phyloP scores from a whole-genome alignment of 2,888 invertebrate species.

The Andrena hattorfiana region DNA sequence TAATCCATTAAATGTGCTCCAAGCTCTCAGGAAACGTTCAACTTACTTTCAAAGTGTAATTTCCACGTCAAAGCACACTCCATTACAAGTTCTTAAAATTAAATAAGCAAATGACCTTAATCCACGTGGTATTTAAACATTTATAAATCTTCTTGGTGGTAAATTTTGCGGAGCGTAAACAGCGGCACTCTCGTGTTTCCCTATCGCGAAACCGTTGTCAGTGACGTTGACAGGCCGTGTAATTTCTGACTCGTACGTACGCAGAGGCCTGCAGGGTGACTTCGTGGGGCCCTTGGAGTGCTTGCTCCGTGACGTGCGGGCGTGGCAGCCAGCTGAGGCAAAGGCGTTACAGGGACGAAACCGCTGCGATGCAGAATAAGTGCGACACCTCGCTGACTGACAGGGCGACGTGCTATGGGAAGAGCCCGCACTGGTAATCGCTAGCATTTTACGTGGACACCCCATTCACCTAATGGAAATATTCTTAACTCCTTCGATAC shows the following conservation, averaged over 20 bases:
- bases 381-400: constrained; percentile 83
- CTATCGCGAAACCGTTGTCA: not conserved
- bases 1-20: no score
- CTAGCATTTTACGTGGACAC: not conserved
- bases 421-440: constrained; percentile 77
- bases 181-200: not conserved
- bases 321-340: constrained; percentile 93
- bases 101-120: no score
- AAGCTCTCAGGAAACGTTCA: no score
- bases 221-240: not conserved
- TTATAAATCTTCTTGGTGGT: no score
- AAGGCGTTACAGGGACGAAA: constrained; percentile 87
- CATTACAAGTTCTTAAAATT: no score
- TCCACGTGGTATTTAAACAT: no score
- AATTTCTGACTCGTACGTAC: constrained; percentile 9
- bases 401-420: constrained; percentile 71
- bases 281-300: constrained; percentile 91
- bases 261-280: constrained; percentile 93
- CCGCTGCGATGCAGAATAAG: constrained; percentile 88
- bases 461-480: not conserved
- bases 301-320: constrained; percentile 95
- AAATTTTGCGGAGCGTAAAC: no score
- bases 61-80: no score
- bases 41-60: no score
- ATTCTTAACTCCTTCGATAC: no score